These are phyloP conservation scores for Drosophila pectinifera DNA, from an alignment of 1,140 invertebrate species.

Conservation along the genomic window DNA sequence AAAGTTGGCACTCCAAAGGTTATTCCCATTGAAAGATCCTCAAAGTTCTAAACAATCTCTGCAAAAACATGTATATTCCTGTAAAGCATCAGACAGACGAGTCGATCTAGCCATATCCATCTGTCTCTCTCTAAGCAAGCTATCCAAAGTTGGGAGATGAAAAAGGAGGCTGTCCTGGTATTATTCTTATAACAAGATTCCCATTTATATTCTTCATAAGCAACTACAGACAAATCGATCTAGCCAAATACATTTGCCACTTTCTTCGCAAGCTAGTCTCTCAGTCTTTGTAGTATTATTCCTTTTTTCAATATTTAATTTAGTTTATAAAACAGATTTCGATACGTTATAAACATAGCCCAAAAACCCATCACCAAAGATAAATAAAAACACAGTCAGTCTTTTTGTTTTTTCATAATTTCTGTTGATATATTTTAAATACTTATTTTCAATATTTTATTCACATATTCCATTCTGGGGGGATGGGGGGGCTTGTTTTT, in stretches of 20 bases:
- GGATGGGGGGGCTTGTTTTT: neutral
- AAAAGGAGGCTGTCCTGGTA: no score
- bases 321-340: no score
- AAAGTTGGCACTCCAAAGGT: constrained; percentile 7
- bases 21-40: neutral
- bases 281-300: no score
- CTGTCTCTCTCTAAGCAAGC: no score
- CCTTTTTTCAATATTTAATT: neutral
- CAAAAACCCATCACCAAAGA: neutral
- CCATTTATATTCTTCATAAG: neutral
- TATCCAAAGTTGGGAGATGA: no score
- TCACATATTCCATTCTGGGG: constrained; percentile 75
- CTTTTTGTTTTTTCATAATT: constrained; percentile 62
- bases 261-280: no score
- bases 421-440: constrained; percentile 80
- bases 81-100: no score
- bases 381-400: constrained; percentile 17
- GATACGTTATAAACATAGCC: no score
- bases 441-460: constrained; percentile 81
- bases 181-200: no score
- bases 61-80: neutral
- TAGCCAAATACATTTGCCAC: no score
- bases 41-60: neutral
- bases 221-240: no score
- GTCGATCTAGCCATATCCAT: no score